A percentile compares a stretch with the other conserved stretches of the same genome.
phyloP scores from a whole-genome alignment of 2,797 vertebrate genomes.

The Amniataba percoides region DNA sequence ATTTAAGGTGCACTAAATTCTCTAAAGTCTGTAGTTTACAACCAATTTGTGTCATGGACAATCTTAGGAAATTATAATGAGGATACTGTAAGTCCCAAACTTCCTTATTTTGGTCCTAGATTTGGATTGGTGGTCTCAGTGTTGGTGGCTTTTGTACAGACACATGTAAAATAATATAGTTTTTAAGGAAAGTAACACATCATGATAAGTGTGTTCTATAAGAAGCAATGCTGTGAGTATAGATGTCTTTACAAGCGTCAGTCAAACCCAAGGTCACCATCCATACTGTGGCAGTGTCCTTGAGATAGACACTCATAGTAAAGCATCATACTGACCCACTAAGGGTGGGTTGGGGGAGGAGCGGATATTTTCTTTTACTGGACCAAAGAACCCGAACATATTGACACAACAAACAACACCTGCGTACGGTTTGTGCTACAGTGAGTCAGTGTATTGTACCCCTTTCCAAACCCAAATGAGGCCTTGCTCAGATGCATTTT shows the following conservation, averaged over 20 bases:
- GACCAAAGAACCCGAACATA: neutral
- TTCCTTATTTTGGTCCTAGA: neutral
- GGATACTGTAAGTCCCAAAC: neutral
- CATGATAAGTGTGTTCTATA: neutral
- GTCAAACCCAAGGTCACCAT: neutral
- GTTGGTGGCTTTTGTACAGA: neutral
- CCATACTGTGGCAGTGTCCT: neutral
- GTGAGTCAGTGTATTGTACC: neutral
- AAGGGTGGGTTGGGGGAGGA: neutral
- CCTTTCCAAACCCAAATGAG: slow-evolving; percentile 2
- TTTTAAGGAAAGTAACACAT: neutral
- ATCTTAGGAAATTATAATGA: neutral
- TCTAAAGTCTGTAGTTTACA: neutral
- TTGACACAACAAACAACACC: neutral
- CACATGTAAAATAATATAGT: neutral
- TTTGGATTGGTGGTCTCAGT: neutral
- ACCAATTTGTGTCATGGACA: neutral
- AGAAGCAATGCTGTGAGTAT: neutral
- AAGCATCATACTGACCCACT: neutral
- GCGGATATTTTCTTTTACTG: neutral
- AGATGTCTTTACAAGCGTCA: neutral
- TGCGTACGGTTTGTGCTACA: neutral
- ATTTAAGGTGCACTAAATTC: neutral
- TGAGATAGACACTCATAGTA: neutral
- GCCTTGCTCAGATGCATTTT: slow-evolving; percentile 10